Percentiles rank a stretch among this genome's conserved stretches.
These are phyloP conservation scores for Peromyscus maniculatus DNA, from an alignment of 2,113 vertebrate species.

Conservation along the genomic window DNA sequence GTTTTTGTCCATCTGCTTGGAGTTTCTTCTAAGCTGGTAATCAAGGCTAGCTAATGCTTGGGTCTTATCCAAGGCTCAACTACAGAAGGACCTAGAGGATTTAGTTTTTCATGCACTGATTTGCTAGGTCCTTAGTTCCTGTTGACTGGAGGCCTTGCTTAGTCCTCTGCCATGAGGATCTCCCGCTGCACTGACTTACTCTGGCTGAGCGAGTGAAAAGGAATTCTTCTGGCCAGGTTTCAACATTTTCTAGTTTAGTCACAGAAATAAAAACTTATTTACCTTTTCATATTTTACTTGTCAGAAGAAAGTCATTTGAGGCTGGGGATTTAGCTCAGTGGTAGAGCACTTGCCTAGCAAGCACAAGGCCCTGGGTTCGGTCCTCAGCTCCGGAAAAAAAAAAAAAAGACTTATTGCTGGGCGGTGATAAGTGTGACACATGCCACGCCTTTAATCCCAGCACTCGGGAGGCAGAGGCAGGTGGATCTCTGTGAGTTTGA, in stretches of 20 bases:
- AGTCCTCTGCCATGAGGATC: neutral
- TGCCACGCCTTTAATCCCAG: too few relatives aligned
- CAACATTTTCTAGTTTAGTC: neutral
- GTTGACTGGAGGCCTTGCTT: neutral
- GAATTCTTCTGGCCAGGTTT: neutral
- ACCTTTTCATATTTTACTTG: neutral
- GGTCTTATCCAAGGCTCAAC: neutral
- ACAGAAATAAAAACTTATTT: neutral
- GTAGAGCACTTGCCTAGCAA: too few relatives aligned
- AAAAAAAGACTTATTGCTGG: too few relatives aligned
- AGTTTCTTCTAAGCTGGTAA: neutral
- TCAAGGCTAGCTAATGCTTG: neutral
- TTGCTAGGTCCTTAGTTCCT: neutral
- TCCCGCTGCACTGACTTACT: neutral
- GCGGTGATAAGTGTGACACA: too few relatives aligned
- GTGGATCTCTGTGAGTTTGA: too few relatives aligned
- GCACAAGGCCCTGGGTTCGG: too few relatives aligned
- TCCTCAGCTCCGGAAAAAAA: too few relatives aligned
- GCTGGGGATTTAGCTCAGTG: too few relatives aligned
- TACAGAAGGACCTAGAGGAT: neutral
- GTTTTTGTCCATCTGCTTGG: neutral
- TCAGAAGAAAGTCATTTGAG: neutral
- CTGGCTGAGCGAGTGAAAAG: neutral
- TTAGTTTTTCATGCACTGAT: neutral
- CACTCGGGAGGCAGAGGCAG: too few relatives aligned